A percentile compares a stretch with the other conserved stretches of the same genome.
phyloP scores from a whole-genome alignment of 2,113 vertebrate genomes.

The Phalacrocorax carbo region DNA sequence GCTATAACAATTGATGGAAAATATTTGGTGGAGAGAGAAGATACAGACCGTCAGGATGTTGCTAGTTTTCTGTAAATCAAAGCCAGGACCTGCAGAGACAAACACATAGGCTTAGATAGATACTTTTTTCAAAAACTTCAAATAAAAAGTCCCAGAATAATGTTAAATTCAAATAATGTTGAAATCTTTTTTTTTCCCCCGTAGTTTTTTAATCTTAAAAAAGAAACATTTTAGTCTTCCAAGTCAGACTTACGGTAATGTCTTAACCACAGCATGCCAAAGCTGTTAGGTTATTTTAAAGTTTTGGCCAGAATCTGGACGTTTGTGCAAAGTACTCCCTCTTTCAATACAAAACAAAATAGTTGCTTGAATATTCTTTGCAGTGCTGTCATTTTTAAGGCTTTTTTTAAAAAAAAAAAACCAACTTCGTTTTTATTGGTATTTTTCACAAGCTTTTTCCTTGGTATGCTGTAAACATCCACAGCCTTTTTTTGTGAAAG shows the following conservation, averaged over 20 bases:
- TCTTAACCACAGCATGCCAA: conserved; percentile 58
- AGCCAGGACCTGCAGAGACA: neutral
- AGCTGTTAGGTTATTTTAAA: conserved; percentile 64
- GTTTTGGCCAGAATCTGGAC: conserved; percentile 28
- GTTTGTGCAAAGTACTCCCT: conserved; percentile 6
- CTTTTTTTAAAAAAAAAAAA: neutral
- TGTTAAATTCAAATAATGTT: conserved; percentile 21
- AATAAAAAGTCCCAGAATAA: neutral
- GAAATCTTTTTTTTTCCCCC: neutral
- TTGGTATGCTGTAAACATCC: neutral
- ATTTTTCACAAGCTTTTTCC: neutral
- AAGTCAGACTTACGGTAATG: conserved; percentile 58
- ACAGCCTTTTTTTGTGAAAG: neutral
- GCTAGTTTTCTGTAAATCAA: conserved; percentile 15
- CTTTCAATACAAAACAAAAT: conserved; percentile 51
- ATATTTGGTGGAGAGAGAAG: neutral
- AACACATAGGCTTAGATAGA: neutral
- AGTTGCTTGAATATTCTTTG: conserved; percentile 44
- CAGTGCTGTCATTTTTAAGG: neutral
- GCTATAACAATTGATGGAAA: neutral
- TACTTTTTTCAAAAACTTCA: neutral
- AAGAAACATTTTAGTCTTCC: conserved; percentile 37
- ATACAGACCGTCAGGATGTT: neutral
- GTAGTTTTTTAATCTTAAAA: neutral
- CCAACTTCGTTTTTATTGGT: neutral